Conservation (phyloP, 2,888 invertebrate species). For the Trichopria drosophilae region DNA sequence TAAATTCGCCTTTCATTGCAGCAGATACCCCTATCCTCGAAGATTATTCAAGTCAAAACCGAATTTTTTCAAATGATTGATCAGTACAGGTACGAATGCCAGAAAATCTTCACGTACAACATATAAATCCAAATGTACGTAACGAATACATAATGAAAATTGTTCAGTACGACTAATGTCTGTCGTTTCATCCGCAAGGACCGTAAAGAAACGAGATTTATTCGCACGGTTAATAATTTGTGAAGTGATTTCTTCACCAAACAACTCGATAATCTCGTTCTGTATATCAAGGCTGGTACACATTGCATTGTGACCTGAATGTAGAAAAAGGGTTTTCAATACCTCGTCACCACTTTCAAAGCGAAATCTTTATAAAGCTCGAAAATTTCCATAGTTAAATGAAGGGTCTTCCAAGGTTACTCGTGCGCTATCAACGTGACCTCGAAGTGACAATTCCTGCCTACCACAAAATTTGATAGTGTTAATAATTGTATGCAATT, state of each 20-base stretch:
- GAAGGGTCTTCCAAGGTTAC: not conserved
- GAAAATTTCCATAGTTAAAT: no score
- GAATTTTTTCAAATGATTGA: not conserved
- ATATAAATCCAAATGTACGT: no score
- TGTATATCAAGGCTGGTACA: constrained; percentile 7
- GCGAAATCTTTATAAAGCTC: no score
- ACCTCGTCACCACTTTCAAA: not conserved
- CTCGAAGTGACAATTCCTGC: no score
- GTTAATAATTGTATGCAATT: no score
- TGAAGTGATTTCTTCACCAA: no score
- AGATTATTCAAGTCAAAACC: constrained; percentile 2
- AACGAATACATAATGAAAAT: no score
- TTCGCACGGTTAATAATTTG: not conserved
- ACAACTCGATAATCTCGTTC: no score
- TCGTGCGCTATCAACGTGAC: constrained; percentile 5
- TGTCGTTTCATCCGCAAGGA: constrained; percentile 11
- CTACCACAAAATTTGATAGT: no score
- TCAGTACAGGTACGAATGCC: no score
- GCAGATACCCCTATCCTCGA: constrained; percentile 6
- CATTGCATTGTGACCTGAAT: constrained; percentile 8
- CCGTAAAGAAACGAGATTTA: constrained; percentile 5
- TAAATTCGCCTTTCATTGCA: constrained; percentile 8
- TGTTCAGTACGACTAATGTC: constrained; percentile 8
- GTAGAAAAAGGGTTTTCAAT: not conserved
- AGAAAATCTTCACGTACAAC: no score